These are phyloP conservation scores for Coboldia fuscipes DNA, from an alignment of 1,140 invertebrate genomes.

Conservation along the genomic window DNA sequence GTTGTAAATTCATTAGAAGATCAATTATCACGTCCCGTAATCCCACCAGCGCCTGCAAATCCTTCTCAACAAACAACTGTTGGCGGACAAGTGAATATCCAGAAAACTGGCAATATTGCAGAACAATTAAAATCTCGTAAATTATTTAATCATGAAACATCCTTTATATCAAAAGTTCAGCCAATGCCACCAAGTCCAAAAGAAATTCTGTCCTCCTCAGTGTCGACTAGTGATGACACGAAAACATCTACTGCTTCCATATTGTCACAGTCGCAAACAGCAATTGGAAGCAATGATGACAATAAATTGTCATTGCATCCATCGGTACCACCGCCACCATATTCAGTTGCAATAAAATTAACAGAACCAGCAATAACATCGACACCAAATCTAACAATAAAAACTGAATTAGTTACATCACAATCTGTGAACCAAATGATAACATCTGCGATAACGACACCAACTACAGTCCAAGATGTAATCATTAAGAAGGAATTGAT, in stretches of 20 bases:
- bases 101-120: neutral
- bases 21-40: conserved; percentile 45
- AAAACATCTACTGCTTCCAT: conserved; percentile 2
- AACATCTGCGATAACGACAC: too few species aligned
- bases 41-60: conserved; percentile 32
- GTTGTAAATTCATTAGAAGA: conserved; percentile 48
- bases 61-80: conserved; percentile 17
- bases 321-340: conserved; percentile 19
- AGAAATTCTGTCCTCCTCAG: conserved; percentile 6
- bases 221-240: neutral
- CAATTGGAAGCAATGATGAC: neutral
- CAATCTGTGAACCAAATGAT: conserved; percentile 9
- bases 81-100: neutral
- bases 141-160: conserved; percentile 3
- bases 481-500: conserved; percentile 28
- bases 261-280: too few species aligned
- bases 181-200: too few species aligned
- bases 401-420: conserved; percentile 7
- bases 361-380: too few species aligned
- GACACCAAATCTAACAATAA: conserved; percentile 14
- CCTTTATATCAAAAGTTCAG: too few species aligned
- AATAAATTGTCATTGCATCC: conserved; percentile 11
- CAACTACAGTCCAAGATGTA: conserved; percentile 5
- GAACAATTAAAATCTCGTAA: conserved; percentile 2
- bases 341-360: conserved; percentile 16